Conservation (phyloP, 1,140 invertebrate species). For the Drosophila chauvacae region DNA sequence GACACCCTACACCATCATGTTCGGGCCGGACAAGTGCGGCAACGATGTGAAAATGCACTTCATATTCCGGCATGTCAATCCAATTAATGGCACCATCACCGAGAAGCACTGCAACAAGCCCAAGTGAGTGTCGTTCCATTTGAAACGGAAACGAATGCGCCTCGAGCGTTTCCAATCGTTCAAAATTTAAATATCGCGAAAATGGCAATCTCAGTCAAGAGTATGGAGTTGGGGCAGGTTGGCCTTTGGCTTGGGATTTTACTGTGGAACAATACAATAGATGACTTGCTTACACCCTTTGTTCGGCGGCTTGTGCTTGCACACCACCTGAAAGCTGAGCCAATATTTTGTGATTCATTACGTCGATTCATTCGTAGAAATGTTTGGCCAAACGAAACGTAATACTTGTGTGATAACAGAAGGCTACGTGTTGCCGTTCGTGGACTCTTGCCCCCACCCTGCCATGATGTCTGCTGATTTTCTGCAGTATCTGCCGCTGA, state of each 20-base stretch:
- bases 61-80: conserved; percentile 98
- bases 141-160: not conserved
- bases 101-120: conserved; percentile 97
- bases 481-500: conserved; percentile 2
- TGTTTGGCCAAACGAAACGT: conserved; percentile 11
- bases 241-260: not conserved
- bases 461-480: conserved; percentile 3
- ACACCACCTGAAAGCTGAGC: conserved; percentile 7
- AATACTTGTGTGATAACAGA: not conserved
- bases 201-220: not conserved
- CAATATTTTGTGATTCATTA: not conserved
- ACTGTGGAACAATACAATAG: not conserved
- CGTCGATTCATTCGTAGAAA: not conserved
- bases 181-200: conserved; percentile 6
- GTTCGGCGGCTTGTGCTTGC: not conserved
- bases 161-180: conserved; percentile 10
- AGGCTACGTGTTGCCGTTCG: conserved; percentile 1
- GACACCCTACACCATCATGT: conserved; percentile 99
- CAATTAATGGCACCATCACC: conserved; percentile 93
- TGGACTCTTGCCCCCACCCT: conserved; percentile 13
- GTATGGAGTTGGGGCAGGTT: not conserved
- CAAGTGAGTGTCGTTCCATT: conserved; percentile 85
- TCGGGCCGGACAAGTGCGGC: conserved; percentile 99
- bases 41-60: conserved; percentile 98
- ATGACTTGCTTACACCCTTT: not conserved